Evolutionary conservation across 2,797 vertebrate genomes (phyloP).

Genomic region (Sebastiscus albofasciatus): DNA sequence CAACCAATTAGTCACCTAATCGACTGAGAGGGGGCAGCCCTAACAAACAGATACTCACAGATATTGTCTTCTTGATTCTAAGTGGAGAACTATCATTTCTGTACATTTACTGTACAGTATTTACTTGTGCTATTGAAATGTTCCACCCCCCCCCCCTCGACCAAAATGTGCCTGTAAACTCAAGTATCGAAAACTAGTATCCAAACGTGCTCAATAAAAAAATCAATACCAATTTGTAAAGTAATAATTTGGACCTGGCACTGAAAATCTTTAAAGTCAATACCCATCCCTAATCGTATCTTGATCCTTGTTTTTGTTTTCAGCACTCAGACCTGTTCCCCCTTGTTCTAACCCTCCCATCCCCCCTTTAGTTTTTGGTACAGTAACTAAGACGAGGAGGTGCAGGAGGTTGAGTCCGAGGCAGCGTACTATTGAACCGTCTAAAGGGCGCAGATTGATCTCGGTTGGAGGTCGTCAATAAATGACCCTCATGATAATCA

Average conservation of each 20-base stretch:
- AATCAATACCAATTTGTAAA: background rate
- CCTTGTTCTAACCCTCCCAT: background rate
- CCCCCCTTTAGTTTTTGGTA: slow-evolving; percentile 4
- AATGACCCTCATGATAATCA: slow-evolving; percentile 70
- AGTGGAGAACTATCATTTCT: background rate
- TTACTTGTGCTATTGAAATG: background rate
- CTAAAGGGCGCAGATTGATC: slow-evolving; percentile 61
- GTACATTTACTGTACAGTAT: background rate
- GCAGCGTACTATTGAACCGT: slow-evolving; percentile 50
- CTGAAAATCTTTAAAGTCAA: background rate
- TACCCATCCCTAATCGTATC: background rate
- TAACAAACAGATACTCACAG: background rate
- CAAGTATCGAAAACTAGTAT: background rate
- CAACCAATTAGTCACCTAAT: too few species aligned
- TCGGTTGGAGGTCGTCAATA: slow-evolving; percentile 57
- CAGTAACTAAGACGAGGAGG: slow-evolving; percentile 55
- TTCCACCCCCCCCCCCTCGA: background rate
- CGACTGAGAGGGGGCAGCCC: too few species aligned
- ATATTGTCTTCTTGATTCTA: background rate
- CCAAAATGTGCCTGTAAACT: background rate
- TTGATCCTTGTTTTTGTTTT: background rate
- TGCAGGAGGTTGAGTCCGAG: slow-evolving; percentile 34
- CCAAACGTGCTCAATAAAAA: too few species aligned
- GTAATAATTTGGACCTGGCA: background rate
- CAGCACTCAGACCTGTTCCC: background rate